These are phyloP conservation scores for Xiphorhynchus erythropygius DNA, from an alignment of 2,797 vertebrate genomes.

Conservation along the genomic window DNA sequence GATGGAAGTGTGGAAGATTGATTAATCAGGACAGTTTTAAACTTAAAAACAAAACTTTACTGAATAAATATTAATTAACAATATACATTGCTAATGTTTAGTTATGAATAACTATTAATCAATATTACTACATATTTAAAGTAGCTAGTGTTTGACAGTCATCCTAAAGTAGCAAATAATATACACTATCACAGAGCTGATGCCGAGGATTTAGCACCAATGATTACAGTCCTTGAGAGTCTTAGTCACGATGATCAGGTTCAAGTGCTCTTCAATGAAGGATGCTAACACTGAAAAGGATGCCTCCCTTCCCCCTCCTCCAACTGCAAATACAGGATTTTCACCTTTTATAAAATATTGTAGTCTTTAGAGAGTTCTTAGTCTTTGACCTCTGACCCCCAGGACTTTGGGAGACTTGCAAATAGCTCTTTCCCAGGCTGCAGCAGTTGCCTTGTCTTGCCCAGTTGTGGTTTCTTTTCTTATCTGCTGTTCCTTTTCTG, in stretches of 20 bases:
- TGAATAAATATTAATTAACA: conserved; percentile 5
- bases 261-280: background rate
- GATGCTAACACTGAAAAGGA: background rate
- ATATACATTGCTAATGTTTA: background rate
- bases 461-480: background rate
- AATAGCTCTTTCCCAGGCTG: background rate
- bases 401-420: background rate
- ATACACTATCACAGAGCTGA: background rate
- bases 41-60: conserved; percentile 46
- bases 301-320: background rate
- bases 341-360: background rate
- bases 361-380: background rate
- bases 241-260: background rate
- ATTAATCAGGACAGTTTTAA: conserved; percentile 15
- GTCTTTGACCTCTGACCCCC: background rate
- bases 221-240: background rate
- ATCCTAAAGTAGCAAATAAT: background rate
- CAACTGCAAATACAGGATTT: background rate
- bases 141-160: background rate
- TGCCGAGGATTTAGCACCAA: background rate
- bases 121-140: background rate
- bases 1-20: background rate
- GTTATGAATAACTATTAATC: background rate
- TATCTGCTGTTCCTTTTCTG: background rate
- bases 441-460: background rate